Evolutionary conservation across 2,113 vertebrate species (phyloP), one percentile per base, ranked within the genome.

Genomic region (Forbesichthys papilliferus): DNA sequence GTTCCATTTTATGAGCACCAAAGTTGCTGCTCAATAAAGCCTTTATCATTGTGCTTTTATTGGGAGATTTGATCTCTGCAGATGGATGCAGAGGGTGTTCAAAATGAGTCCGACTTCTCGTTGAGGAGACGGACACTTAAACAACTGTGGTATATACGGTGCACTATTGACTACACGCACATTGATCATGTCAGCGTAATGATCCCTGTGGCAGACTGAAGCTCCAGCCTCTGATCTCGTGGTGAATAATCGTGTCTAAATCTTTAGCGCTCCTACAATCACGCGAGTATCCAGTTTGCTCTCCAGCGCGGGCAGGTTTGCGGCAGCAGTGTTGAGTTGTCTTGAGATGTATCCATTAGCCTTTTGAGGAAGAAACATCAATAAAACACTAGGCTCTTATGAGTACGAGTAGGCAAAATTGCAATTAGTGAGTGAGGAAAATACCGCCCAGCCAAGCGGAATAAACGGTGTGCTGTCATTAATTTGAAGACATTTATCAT

Each of bases 21-120:
- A 48, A 64, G 71, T 73, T 69, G 78, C 77, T 66, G 84, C 81
- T 77, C 76, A 71, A 86, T 88, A 86, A 89, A 89, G 85, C 78
- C 78, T 82, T 87, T 87, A 88, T 88, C 81, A 58, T 75, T 62
- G 77, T 49, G 49, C 72, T 47, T 87, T 84, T 81, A 78, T 80
- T 75, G 58, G 72, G 73, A 82, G 87, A 82, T 81, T 36, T 84
- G 83, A 84, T 80, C 61, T 74, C 66, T 52, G 69, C 78, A 68
- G 66, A 73, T 69, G 79, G 74, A 80, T 61, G 61, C 71, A 18
- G 64, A 54, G 67, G 47, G 66, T 11, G 18, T 51, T 74, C 58
- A 71, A 68, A 73, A 65, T 64, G 60, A 0, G 2, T 64, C 60
- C 36, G 72, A 68, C 66, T 64, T 53, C 12, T 0, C 54, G 16